phyloP scores from a whole-genome alignment of 2,797 vertebrate species.

The Gambusia yucatana region DNA sequence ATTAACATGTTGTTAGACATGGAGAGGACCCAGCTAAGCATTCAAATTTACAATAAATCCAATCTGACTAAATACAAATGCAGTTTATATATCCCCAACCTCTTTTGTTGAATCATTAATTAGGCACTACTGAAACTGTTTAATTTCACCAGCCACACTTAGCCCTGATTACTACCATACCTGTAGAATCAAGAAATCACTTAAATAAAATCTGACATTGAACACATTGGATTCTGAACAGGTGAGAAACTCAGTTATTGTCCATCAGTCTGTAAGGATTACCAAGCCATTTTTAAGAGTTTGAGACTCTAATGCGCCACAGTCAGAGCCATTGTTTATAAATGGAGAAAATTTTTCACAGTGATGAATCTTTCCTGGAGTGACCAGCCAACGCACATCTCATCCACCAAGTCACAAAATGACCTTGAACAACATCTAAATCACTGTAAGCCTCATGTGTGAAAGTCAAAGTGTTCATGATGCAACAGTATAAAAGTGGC shows the following conservation, averaged over 20 bases:
- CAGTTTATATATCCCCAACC: background rate
- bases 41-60: background rate
- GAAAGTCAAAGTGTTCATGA: background rate
- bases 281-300: background rate
- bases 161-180: too few relatives aligned
- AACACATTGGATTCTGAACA: too few relatives aligned
- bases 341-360: background rate
- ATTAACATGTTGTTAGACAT: background rate
- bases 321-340: background rate
- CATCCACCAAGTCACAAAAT: background rate
- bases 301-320: background rate
- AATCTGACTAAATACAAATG: background rate
- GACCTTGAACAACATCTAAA: constrained; percentile 1
- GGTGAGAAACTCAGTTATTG: too few relatives aligned
- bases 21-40: background rate
- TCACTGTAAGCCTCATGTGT: background rate
- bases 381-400: background rate
- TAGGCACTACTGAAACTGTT: background rate
- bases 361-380: background rate
- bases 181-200: too few relatives aligned
- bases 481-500: background rate
- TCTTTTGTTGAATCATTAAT: background rate
- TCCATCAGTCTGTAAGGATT: too few relatives aligned
- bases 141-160: background rate
- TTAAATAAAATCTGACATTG: too few relatives aligned